Base-by-base conservation (phyloP, 2,113 vertebrate genomes). In the Etia nguti region DNA sequence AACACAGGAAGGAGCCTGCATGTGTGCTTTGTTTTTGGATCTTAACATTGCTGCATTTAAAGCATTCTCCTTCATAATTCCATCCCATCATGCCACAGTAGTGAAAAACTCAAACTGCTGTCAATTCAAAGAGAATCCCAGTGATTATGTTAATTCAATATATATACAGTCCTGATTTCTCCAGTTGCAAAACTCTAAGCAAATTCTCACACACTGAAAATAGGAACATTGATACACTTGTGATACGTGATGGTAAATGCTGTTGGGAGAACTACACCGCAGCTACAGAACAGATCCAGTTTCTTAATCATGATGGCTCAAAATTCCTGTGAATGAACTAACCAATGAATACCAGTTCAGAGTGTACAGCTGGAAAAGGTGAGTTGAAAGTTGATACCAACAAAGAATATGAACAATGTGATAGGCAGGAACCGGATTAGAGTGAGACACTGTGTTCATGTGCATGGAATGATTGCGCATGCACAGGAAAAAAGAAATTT, bases 401-500 rank as follows among this genome's bases (percentile, higher is more conserved):
- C 3, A 75, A 75, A 48, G 24, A 75, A 73, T 24, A 70, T 70
- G 13, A 70, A 70, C n/a, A 41, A 43, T 70, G 65, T 1, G 20
- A 41, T 38, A 22, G 20, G 20, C 11, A 26, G 41, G 43, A 75
- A 48, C 15, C 12, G 43, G 70, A 48, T 18, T 48, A 48, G 24
- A 20, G 68, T 75, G 15, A 48, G 9, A 20, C 0, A 1, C 43
- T 43, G 50, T 50, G 43, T 50, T 31, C 1, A 26, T 20, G 46
- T 77, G 48, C 43, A 12, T 3, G 16, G 43, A 75, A 48, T 20
- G 70, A 75, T 62, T 50, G 68, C 50, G 6, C 6, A 50, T 36
- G 59, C 2, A 75, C 43, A 75, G 10, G 0, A 48, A 50, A 50
- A 77, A 75, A 31, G 1, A 20, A 0, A 20, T 70, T 15, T 41